Evolutionary conservation across 2,113 vertebrate species (phyloP), one percentile per base, ranked within the genome.

Genomic region (Gyps fulvus): DNA sequence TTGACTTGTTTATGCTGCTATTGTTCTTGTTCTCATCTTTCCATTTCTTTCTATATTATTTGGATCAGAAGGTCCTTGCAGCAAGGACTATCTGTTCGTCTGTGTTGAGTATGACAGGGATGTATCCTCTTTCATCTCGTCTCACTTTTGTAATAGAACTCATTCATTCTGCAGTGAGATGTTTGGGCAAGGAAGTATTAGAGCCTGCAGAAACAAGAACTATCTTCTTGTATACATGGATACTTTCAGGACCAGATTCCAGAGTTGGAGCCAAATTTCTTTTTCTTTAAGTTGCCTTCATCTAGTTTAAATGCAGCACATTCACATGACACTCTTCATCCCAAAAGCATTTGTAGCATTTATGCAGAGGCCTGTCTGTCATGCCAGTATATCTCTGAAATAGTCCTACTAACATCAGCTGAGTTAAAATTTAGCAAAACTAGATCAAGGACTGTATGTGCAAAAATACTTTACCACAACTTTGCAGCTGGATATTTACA

Each of bases 401-500:
- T n/a, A 93, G 54, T 36, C 47, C 52, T 71, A 71, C n/a, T 71
- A 45, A 61, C 65, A 69, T 67, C 20, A 73, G 73, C 55, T 0
- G 0, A 90, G 47, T 40, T 42, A 71, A 90, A 92, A 70, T 88
- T 43, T 73, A 79, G 34, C 78, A 90, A 66, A 93, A 67, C 13
- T 93, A 54, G 79, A 86, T 83, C 71, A 88, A 78, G 47, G 32
- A 58, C 74, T 73, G 20, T 9, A 27, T 2, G 7, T 81, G 38
- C 42, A 83, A 83, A 97, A 95, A 80, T 52, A 83, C 10, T 57
- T 94, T 66, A 59, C 59, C 65, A 62, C 20, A 77, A 45, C 42
- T 93, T 90, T 89, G 74, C 43, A 82, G 61, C 5, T 89, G 61
- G 20, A n/a, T 94, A 87, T 94, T 91, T 93, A 91, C 73, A 84